These are phyloP conservation scores for Mylabris sibirica DNA, from an alignment of 2,888 invertebrate genomes.

Conservation along the genomic window DNA sequence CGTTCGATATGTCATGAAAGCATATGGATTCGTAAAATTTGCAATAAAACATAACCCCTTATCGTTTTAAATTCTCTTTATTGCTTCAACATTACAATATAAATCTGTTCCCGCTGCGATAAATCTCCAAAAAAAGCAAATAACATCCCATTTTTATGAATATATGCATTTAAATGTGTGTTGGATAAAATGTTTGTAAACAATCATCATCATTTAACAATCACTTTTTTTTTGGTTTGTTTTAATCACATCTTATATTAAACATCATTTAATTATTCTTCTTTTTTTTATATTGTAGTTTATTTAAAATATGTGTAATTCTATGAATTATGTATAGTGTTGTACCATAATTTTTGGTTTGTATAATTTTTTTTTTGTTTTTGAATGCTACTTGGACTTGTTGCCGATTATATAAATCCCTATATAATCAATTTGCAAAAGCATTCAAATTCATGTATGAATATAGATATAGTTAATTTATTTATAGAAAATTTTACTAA, in stretches of 20 bases:
- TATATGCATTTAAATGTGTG: not conserved
- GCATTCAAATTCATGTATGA: not conserved
- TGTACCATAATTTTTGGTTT: not conserved
- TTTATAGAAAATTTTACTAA: constrained; percentile 1
- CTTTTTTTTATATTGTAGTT: not conserved
- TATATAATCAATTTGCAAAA: not conserved
- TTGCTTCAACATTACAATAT: constrained; percentile 37
- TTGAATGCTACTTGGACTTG: not conserved
- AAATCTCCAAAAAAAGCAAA: constrained; percentile 29
- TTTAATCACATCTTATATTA: not conserved
- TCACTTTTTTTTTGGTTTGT: not conserved
- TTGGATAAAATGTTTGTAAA: not conserved
- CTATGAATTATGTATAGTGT: constrained; percentile 12
- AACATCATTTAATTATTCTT: not conserved
- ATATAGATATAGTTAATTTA: constrained; percentile 5
- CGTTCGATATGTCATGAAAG: no score
- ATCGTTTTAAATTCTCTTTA: constrained; percentile 29
- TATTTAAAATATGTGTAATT: constrained; percentile 11
- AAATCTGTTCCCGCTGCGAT: constrained; percentile 34
- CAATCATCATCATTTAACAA: not conserved
- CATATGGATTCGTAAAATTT: no score
- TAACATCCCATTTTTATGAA: constrained; percentile 8
- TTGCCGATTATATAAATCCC: not conserved
- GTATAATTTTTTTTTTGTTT: not conserved
- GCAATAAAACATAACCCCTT: not conserved